These are phyloP conservation scores for Bagarius yarrelli DNA, from an alignment of 2,113 vertebrate genomes.

Conservation along the genomic window DNA sequence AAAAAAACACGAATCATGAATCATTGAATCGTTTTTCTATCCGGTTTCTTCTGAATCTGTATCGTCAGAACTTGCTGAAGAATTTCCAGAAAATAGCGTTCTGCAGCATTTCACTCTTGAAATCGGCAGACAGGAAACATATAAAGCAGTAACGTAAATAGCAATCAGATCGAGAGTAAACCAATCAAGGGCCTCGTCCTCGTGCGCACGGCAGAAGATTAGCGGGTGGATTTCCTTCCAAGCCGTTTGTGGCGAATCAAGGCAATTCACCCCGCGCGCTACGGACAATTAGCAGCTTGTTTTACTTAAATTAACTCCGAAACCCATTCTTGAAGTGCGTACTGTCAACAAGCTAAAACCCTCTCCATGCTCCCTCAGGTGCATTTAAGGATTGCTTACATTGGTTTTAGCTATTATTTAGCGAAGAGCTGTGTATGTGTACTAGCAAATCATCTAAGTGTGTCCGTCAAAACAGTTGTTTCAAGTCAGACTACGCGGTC, in stretches of 20 bases:
- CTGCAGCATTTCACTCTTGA: constrained; percentile 48
- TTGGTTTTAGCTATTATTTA: constrained; percentile 42
- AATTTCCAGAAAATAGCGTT: constrained; percentile 1
- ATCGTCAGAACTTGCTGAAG: constrained; percentile 18
- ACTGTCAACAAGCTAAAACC: constrained; percentile 37
- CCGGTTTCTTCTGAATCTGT: background rate
- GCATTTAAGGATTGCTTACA: constrained; percentile 46
- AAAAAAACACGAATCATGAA: background rate
- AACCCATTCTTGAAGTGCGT: constrained; percentile 46
- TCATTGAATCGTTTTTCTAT: constrained; percentile 7
- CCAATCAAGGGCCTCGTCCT: constrained; percentile 68
- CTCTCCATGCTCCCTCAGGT: constrained; percentile 39
- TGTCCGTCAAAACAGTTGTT: constrained; percentile 39
- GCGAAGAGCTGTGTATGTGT: background rate
- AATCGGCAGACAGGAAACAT: constrained; percentile 60
- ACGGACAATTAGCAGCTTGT: constrained; percentile 62
- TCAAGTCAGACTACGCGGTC: background rate
- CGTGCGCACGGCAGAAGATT: constrained; percentile 68
- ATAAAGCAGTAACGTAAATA: constrained; percentile 70
- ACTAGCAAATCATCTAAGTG: constrained; percentile 26
- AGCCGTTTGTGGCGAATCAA: constrained; percentile 63
- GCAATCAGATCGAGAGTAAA: constrained; percentile 69
- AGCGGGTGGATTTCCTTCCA: constrained; percentile 67
- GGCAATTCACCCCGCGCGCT: constrained; percentile 56
- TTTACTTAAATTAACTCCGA: constrained; percentile 60